Conservation (phyloP, 2,797 vertebrate genomes). For the Fringilla coelebs region DNA sequence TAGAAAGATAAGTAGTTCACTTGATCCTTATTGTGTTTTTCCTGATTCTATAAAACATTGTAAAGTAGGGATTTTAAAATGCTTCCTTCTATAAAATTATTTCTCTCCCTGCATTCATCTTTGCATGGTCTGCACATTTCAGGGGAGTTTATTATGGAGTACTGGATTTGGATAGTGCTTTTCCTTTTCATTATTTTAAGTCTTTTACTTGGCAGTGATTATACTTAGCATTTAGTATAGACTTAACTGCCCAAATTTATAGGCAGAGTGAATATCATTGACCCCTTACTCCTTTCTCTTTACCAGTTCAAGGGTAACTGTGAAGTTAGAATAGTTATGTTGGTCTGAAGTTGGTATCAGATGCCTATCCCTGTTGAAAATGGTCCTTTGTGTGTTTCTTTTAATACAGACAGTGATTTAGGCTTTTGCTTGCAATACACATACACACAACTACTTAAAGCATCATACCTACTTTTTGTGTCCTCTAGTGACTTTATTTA, state of each 20-base stretch:
- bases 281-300: background rate
- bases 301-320: background rate
- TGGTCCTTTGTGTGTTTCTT: background rate
- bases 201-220: background rate
- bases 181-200: background rate
- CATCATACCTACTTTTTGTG: background rate
- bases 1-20: background rate
- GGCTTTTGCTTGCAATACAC: background rate
- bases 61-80: conserved; percentile 8
- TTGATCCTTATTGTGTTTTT: background rate
- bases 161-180: background rate
- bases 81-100: background rate
- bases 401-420: background rate
- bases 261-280: background rate
- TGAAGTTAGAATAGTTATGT: background rate
- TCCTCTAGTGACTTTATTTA: background rate
- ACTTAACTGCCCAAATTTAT: background rate
- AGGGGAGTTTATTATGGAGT: background rate
- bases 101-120: background rate
- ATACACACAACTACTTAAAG: background rate
- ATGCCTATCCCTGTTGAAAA: background rate
- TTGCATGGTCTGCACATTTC: background rate
- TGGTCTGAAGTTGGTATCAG: background rate
- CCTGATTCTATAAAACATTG: background rate
- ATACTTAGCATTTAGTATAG: background rate